These are phyloP conservation scores for Pogonus chalceus DNA, from an alignment of 1,140 invertebrate species.

Conservation along the genomic window DNA sequence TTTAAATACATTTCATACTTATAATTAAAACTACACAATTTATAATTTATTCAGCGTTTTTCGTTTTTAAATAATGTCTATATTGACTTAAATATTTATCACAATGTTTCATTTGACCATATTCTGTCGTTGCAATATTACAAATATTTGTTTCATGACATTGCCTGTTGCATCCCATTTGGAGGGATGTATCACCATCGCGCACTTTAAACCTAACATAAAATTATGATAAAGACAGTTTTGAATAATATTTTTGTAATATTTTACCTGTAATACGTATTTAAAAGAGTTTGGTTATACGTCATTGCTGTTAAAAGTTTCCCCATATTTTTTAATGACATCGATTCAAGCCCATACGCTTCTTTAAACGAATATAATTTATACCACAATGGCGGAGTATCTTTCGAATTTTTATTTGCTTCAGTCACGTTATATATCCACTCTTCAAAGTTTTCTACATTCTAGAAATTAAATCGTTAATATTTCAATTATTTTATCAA, in stretches of 20 bases:
- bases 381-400: conserved; percentile 49
- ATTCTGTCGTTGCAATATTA: conserved; percentile 43
- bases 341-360: conserved; percentile 44
- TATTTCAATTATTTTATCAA: background rate
- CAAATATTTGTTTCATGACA: conserved; percentile 50
- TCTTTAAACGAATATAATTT: conserved; percentile 57
- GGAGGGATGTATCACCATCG: conserved; percentile 40
- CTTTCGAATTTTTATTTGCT: conserved; percentile 51
- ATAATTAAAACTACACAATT: too few relatives aligned
- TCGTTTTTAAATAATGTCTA: too few relatives aligned
- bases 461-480: conserved; percentile 35
- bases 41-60: too few relatives aligned
- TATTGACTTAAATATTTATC: conserved; percentile 33
- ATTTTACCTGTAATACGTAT: conserved; percentile 23
- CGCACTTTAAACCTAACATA: conserved; percentile 30
- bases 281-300: conserved; percentile 24
- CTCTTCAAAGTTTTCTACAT: conserved; percentile 56
- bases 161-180: conserved; percentile 38
- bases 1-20: too few relatives aligned
- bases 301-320: conserved; percentile 42
- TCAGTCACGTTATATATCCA: conserved; percentile 68
- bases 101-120: conserved; percentile 43
- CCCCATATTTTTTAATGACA: conserved; percentile 38
- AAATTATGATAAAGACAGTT: background rate
- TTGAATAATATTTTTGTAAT: background rate